Conservation (phyloP, 2,797 vertebrate species). For the Micrastur ruficollis region DNA sequence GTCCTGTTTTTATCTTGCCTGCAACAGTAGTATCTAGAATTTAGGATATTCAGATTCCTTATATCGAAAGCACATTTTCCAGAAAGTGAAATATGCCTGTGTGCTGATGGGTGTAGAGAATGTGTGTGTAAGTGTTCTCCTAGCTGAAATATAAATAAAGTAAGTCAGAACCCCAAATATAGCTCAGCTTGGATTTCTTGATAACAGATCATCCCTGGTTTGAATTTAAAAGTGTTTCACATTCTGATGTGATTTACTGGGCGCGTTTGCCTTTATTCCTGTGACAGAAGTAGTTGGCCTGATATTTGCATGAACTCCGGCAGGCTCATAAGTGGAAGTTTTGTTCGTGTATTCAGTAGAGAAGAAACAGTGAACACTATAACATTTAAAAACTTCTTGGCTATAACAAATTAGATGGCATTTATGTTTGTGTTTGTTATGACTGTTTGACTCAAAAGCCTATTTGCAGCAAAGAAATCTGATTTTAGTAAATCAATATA, state of each 20-base stretch:
- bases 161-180: slow-evolving; percentile 1
- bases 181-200: slow-evolving; percentile 20
- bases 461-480: slow-evolving; percentile 65
- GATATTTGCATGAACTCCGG: slow-evolving; percentile 3
- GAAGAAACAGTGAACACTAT: neutral
- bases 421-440: slow-evolving; percentile 68
- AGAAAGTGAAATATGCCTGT: neutral
- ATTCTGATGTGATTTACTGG: slow-evolving; percentile 18
- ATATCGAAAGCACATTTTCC: neutral
- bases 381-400: slow-evolving; percentile 28
- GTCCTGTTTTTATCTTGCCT: neutral
- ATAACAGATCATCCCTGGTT: slow-evolving; percentile 11
- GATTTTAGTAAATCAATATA: slow-evolving; percentile 72
- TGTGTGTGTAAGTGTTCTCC: neutral
- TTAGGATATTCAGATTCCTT: neutral
- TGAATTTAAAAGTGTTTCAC: neutral
- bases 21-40: neutral
- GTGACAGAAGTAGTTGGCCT: neutral
- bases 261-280: neutral
- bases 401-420: slow-evolving; percentile 60
- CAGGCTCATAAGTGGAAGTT: neutral
- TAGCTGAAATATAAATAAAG: slow-evolving; percentile 6
- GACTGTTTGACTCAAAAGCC: slow-evolving; percentile 63
- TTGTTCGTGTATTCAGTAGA: neutral
- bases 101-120: neutral